Percentiles rank a stretch among this genome's conserved stretches.
Evolutionary conservation across 2,888 invertebrate species (phyloP).

Genomic region (Smittia aterrima): DNA sequence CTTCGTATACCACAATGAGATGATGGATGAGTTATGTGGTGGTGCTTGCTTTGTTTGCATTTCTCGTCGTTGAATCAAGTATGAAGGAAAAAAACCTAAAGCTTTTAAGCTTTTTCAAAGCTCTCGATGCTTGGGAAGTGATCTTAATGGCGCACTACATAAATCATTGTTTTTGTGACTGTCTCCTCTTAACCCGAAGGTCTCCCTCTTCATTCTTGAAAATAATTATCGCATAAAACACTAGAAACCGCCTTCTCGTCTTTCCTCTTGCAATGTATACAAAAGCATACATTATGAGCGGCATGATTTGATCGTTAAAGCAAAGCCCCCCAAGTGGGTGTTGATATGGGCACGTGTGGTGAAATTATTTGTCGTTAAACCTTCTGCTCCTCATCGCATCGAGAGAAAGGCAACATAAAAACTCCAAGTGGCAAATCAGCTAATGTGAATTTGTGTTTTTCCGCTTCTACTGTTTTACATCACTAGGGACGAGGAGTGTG

Average conservation of each 20-base stretch:
- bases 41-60: conserved; percentile 12
- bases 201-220: neutral
- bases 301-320: neutral
- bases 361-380: conserved; percentile 6
- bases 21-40: conserved; percentile 23
- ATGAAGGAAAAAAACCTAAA: neutral
- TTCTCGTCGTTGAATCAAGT: conserved; percentile 6
- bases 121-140: conserved; percentile 3
- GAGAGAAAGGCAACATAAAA: neutral
- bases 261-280: neutral
- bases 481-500: neutral
- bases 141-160: neutral
- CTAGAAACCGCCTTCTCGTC: neutral
- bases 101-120: conserved; percentile 8
- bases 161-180: conserved; percentile 19
- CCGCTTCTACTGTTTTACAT: neutral
- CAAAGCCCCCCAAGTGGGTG: neutral
- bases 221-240: conserved; percentile 13
- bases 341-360: neutral
- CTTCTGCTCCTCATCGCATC: neutral
- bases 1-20: neutral
- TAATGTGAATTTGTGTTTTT: neutral
- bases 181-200: neutral
- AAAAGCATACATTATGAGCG: neutral
- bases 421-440: neutral